Conservation (phyloP, 2,113 vertebrate species). For the Oryzias javanicus region DNA sequence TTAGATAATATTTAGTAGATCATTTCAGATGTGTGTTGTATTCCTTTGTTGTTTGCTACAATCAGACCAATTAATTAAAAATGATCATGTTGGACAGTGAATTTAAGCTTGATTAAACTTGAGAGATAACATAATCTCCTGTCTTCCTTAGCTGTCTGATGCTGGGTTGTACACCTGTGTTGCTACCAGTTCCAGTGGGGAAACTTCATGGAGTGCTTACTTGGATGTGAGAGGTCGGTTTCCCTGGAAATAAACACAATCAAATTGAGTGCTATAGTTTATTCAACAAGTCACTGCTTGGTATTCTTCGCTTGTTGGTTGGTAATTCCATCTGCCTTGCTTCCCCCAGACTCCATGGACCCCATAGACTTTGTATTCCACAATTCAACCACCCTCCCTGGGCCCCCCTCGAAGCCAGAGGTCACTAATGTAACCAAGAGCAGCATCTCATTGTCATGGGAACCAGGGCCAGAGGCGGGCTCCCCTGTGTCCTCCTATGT, state of each 20-base stretch:
- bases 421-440: constrained; percentile 94
- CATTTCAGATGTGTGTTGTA: constrained; percentile 4
- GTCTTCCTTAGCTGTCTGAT: constrained; percentile 78
- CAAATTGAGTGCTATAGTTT: background rate
- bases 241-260: constrained; percentile 12
- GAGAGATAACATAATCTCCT: constrained; percentile 6
- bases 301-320: background rate
- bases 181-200: constrained; percentile 92
- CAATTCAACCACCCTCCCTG: constrained; percentile 86
- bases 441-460: constrained; percentile 95
- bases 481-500: constrained; percentile 88
- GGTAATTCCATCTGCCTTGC: constrained; percentile 33
- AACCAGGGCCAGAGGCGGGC: constrained; percentile 82
- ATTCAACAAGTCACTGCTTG: background rate
- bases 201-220: constrained; percentile 95
- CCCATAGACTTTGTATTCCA: constrained; percentile 85
- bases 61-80: background rate
- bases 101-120: background rate
- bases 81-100: background rate
- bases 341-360: constrained; percentile 82
- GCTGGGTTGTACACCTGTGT: constrained; percentile 91
- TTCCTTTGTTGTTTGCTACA: background rate
- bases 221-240: constrained; percentile 88
- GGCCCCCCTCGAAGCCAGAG: constrained; percentile 91
- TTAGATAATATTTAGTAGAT: constrained; percentile 9